phyloP scores from a whole-genome alignment of 2,888 invertebrate genomes.

The Myopa tessellatipennis region DNA sequence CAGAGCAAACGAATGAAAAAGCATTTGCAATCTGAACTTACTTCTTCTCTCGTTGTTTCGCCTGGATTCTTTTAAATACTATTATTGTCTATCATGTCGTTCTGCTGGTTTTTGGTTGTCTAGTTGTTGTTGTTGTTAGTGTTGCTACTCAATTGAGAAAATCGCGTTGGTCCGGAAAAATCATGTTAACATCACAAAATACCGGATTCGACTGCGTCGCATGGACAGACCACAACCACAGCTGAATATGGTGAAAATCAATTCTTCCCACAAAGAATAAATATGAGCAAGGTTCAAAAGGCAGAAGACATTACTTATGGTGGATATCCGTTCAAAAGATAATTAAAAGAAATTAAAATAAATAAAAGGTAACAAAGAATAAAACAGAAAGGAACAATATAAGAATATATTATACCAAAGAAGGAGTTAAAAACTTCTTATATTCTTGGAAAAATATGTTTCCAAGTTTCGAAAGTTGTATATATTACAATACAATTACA shows the following conservation, averaged over 20 bases:
- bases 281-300: not conserved
- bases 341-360: too few species aligned
- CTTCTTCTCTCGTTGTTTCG: not conserved
- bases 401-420: too few species aligned
- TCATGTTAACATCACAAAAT: conserved; percentile 30
- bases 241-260: conserved; percentile 13
- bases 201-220: conserved; percentile 28
- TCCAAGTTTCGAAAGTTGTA: too few species aligned
- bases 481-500: too few species aligned
- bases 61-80: conserved; percentile 1
- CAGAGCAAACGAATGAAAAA: not conserved
- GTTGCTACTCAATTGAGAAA: conserved; percentile 5
- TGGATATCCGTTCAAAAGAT: not conserved
- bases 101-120: not conserved
- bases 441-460: too few species aligned
- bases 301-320: conserved; percentile 2
- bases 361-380: too few species aligned
- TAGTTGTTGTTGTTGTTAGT: not conserved
- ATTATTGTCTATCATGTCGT: conserved; percentile 11
- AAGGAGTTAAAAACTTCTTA: too few species aligned
- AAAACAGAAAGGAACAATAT: too few species aligned
- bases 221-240: conserved; percentile 5
- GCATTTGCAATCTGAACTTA: not conserved
- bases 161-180: conserved; percentile 13
- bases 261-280: not conserved